These are phyloP conservation scores for Plagiodera versicolora DNA, from an alignment of 2,888 invertebrate genomes.

Conservation along the genomic window DNA sequence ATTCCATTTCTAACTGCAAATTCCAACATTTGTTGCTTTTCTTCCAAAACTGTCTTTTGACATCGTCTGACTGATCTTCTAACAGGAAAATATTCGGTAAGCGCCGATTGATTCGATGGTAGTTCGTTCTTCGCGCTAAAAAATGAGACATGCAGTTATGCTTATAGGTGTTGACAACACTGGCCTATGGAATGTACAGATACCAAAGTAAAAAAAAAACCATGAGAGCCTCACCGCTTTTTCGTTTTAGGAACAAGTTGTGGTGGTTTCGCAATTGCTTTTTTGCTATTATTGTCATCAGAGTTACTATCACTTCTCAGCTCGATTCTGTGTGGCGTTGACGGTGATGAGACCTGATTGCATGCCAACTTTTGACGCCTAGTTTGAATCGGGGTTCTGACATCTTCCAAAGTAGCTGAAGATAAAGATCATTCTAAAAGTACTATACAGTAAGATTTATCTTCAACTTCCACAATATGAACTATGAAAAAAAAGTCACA, in stretches of 20 bases:
- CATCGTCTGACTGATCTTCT: slow-evolving; percentile 80
- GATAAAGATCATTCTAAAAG: no score
- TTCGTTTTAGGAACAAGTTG: slow-evolving; percentile 30
- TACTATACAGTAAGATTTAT: no score
- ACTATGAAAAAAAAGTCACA: no score
- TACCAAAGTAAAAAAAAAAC: no score
- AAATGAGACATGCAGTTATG: slow-evolving; percentile 28
- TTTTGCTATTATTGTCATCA: slow-evolving; percentile 32
- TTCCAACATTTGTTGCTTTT: slow-evolving; percentile 80
- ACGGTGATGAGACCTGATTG: slow-evolving; percentile 34
- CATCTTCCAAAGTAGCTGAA: slow-evolving; percentile 25
- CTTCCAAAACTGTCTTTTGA: slow-evolving; percentile 80
- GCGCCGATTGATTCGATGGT: neutral
- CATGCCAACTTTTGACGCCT: slow-evolving; percentile 31
- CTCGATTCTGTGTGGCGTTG: slow-evolving; percentile 50
- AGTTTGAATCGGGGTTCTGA: slow-evolving; percentile 36
- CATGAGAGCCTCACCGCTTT: slow-evolving; percentile 28
- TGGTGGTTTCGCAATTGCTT: slow-evolving; percentile 20
- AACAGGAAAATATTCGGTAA: slow-evolving; percentile 82
- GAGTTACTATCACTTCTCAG: slow-evolving; percentile 34
- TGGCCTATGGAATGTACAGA: no score
- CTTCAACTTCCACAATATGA: no score
- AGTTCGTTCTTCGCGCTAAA: neutral
- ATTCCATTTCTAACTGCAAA: slow-evolving; percentile 72
- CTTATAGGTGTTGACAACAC: slow-evolving; percentile 22